These are phyloP conservation scores for Cheiracanthium punctorium DNA, from an alignment of 2,888 invertebrate species.

Conservation along the genomic window DNA sequence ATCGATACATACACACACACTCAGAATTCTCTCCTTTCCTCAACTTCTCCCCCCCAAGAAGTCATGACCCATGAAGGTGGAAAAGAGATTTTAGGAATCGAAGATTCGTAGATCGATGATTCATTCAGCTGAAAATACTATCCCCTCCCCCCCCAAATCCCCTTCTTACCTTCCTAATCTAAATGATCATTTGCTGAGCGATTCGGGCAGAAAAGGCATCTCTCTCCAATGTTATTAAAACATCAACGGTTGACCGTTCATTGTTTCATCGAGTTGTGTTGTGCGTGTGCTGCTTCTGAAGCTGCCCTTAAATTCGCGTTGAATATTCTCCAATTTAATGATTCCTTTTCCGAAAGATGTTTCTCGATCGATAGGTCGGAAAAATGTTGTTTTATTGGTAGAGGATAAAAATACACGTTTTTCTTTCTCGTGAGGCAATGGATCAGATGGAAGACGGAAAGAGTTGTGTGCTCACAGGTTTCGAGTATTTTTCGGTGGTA, in stretches of 20 bases:
- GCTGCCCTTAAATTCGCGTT: neutral
- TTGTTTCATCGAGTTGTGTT: neutral
- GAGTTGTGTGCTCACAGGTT: no score
- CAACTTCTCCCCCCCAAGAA: neutral
- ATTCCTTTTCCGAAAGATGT: no score
- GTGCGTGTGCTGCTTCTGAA: no score
- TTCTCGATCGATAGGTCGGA: no score
- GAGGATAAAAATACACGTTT: no score
- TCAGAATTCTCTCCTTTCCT: neutral
- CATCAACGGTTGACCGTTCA: neutral
- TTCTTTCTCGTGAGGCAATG: no score
- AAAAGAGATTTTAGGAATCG: constrained; percentile 9
- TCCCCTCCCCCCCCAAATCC: no score
- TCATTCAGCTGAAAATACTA: neutral
- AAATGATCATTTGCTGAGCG: neutral
- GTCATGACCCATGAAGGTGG: constrained; percentile 17
- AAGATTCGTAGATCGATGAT: constrained; percentile 6
- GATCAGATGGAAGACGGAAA: no score
- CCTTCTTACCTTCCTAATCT: neutral
- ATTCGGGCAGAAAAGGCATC: neutral
- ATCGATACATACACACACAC: neutral
- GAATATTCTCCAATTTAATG: neutral
- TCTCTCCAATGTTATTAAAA: neutral
- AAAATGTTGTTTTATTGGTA: no score
- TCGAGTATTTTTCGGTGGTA: no score